Base-by-base conservation (phyloP, 2,113 vertebrate species). In the Psilopsiagon aurifrons region DNA sequence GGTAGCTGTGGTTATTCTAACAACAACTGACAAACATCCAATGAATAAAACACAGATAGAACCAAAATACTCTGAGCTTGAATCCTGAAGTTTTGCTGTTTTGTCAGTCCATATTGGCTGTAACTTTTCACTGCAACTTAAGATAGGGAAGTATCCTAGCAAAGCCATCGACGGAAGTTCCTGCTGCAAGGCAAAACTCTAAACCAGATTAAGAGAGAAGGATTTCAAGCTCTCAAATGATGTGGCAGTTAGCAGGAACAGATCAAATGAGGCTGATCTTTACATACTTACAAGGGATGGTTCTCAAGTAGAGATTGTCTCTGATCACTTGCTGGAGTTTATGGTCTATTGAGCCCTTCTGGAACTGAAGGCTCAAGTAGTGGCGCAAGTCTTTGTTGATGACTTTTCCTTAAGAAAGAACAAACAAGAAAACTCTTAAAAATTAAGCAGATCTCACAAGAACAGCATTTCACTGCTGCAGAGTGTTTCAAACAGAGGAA, bases 311-410 rank as follows among this genome's bases (percentile, higher is more conserved):
- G 92, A 99, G 98, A 97, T 99, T 99, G 98, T 99, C 99, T 97
- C 99, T 98, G 98, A 99, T 99, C 96, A 99, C 99, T 98, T 99
- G 99, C 98, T 99, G 99, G 31, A 99, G 98, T 96, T 99, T 99
- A 92, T 99, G 99, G 97, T 99, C 99, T 98, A 99, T 95, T 1
- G 99, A 99, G 94, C 99, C 99, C 95, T 99, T 99, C 98, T 99
- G 99, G 97, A 99, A 99, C 98, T 99, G 99, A 94, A 99, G 98
- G 96, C 99, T 99, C 98, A 99, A 97, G 97, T 99, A 99, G 97
- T 99, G 99, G 60, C 99, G 99, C 97, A 99, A 97, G 97, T 99
- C 99, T 82, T 99, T 99, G 97, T 99, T 99, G 97, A 99, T 98
- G 95, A 99, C 99, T 97, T 99, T 99, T 71, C 99, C 99, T 99